These are phyloP conservation scores for Dinoponera quadriceps DNA, from an alignment of 1,140 invertebrate genomes.

Conservation along the genomic window DNA sequence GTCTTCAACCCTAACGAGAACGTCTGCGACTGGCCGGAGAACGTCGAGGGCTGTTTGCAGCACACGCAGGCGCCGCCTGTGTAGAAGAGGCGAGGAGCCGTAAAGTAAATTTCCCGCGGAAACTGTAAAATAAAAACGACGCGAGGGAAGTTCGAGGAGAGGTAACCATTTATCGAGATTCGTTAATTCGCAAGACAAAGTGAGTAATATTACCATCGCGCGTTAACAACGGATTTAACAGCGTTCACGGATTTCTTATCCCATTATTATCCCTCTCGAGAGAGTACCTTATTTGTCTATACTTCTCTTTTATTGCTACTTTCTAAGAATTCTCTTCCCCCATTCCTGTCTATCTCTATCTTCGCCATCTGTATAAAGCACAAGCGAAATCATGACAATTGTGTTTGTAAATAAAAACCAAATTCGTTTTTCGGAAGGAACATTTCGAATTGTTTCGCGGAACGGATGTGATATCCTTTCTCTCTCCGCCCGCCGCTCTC, in stretches of 20 bases:
- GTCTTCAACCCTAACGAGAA: constrained; percentile 97
- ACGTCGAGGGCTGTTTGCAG: constrained; percentile 94
- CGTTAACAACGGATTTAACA: constrained; percentile 20
- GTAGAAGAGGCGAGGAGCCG: constrained; percentile 59
- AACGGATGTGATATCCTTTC: neutral
- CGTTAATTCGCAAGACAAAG: constrained; percentile 14
- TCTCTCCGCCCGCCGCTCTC: neutral
- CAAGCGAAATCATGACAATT: constrained; percentile 55
- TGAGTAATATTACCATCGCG: constrained; percentile 24
- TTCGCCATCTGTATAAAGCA: constrained; percentile 68
- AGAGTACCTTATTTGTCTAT: constrained; percentile 5
- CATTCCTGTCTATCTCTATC: neutral
- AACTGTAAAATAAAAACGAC: constrained; percentile 56
- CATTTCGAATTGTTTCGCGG: neutral
- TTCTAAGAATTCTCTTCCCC: neutral
- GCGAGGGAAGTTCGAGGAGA: constrained; percentile 3
- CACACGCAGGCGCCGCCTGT: constrained; percentile 92
- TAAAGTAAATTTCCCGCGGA: constrained; percentile 23
- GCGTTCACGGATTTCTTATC: neutral
- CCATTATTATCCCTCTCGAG: neutral
- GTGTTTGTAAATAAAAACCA: constrained; percentile 72
- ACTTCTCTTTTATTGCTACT: neutral
- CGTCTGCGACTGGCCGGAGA: constrained; percentile 98
- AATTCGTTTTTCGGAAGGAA: constrained; percentile 34
- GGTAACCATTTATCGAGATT: constrained; percentile 45